These are phyloP conservation scores for Habropoda laboriosa DNA, from an alignment of 1,140 invertebrate species.

Conservation along the genomic window DNA sequence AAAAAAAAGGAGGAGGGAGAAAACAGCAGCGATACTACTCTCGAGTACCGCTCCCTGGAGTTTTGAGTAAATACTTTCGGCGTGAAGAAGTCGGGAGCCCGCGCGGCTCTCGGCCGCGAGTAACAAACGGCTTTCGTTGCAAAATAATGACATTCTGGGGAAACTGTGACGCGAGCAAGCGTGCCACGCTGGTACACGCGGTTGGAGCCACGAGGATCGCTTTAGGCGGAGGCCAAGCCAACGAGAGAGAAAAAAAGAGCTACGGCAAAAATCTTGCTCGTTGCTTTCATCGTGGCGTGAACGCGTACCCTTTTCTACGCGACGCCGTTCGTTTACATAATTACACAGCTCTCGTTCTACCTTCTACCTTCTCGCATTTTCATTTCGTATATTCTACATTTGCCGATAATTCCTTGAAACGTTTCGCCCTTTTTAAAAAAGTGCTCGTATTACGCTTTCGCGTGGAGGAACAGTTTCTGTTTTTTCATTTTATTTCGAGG, in stretches of 20 bases:
- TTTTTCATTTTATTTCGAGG: too few species aligned
- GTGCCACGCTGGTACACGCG: constrained; percentile 4
- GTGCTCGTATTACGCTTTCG: too few species aligned
- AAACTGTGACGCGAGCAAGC: not conserved
- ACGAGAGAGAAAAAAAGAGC: not conserved
- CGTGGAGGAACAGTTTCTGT: too few species aligned
- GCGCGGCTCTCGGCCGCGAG: not conserved
- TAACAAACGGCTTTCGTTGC: constrained; percentile 38
- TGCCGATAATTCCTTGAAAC: too few species aligned
- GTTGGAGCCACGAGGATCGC: constrained; percentile 37
- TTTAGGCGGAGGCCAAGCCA: constrained; percentile 1
- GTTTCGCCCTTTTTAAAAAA: too few species aligned
- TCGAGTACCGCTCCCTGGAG: not conserved
- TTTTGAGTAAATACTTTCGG: constrained; percentile 36
- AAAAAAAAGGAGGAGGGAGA: not conserved
- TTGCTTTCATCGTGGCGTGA: not conserved
- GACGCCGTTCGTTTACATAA: not conserved
- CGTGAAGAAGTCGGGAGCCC: constrained; percentile 33
- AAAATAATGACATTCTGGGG: constrained; percentile 42
- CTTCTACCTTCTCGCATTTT: too few species aligned
- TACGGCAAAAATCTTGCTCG: constrained; percentile 1
- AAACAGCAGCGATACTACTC: too few species aligned
- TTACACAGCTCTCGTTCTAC: too few species aligned
- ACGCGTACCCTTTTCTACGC: not conserved
- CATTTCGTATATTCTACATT: too few species aligned